Conservation (phyloP, 2,888 invertebrate genomes). For the Idaea biselata region DNA sequence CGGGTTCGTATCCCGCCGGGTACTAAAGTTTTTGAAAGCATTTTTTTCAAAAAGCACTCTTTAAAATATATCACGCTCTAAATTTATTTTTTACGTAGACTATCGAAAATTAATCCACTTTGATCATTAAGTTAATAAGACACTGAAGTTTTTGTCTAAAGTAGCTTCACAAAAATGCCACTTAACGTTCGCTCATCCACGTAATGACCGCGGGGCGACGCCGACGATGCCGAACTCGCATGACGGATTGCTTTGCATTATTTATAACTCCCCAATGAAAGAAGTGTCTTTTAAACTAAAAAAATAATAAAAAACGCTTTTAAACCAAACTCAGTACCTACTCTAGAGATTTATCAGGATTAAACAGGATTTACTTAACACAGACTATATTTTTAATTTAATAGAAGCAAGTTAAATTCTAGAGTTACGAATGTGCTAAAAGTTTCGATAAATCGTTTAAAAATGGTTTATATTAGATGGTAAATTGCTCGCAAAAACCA, state of each 20-base stretch:
- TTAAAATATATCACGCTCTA: background rate
- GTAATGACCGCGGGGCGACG: background rate
- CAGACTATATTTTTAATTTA: constrained; percentile 20
- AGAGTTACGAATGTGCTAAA: background rate
- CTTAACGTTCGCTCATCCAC: constrained; percentile 1
- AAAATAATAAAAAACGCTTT: constrained; percentile 7
- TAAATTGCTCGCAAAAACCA: background rate
- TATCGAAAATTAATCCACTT: background rate
- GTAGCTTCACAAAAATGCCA: background rate
- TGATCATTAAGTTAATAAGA: background rate
- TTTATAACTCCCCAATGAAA: constrained; percentile 1
- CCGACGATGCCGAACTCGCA: background rate
- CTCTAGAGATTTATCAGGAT: constrained; percentile 16
- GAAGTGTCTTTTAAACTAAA: constrained; percentile 5
- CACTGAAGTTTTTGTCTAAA: background rate
- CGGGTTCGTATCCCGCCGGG: too few relatives aligned
- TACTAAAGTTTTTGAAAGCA: too few relatives aligned
- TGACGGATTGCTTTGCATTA: constrained; percentile 1
- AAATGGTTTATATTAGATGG: background rate
- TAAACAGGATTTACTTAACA: constrained; percentile 20
- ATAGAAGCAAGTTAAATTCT: constrained; percentile 21
- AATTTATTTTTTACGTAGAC: background rate
- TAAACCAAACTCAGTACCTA: constrained; percentile 7
- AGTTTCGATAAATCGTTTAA: background rate
- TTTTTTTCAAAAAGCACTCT: background rate